Conservation (phyloP, 2,113 vertebrate species). For the Cichladusa arquata region DNA sequence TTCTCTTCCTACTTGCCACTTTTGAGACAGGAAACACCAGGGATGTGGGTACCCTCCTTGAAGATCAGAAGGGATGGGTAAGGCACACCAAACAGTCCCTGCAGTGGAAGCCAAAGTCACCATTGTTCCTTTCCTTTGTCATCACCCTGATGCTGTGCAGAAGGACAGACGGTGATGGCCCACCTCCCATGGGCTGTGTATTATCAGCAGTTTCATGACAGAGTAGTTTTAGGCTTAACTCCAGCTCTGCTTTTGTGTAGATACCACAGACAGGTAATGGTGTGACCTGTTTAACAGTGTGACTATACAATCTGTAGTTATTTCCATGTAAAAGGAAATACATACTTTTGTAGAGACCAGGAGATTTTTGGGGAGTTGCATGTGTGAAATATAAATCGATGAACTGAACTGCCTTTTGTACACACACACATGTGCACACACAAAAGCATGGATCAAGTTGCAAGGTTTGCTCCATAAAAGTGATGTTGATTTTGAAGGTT, state of each 20-base stretch:
- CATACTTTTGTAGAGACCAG: not conserved
- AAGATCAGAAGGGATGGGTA: not conserved
- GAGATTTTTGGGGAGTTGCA: not conserved
- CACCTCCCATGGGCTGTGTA: accelerated
- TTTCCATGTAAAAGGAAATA: not conserved
- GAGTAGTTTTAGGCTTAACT: not conserved
- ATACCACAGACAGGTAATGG: not conserved
- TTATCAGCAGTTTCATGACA: not conserved
- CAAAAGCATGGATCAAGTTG: not conserved
- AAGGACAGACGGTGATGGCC: not conserved
- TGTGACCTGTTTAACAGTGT: not conserved
- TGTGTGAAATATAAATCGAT: not conserved
- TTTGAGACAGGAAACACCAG: not conserved
- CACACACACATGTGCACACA: accelerated
- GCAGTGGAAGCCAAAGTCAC: not conserved
- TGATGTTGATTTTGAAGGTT: not conserved
- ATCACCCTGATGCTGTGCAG: not conserved
- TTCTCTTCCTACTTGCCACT: not conserved
- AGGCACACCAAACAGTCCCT: not conserved
- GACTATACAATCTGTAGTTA: not conserved
- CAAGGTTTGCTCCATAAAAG: not conserved
- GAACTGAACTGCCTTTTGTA: not conserved
- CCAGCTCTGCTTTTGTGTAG: not conserved
- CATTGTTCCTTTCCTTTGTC: not conserved
- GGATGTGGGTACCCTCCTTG: not conserved